Evolutionary conservation across 2,888 invertebrate species (phyloP).

Genomic region (Alloplasta piceator): DNA sequence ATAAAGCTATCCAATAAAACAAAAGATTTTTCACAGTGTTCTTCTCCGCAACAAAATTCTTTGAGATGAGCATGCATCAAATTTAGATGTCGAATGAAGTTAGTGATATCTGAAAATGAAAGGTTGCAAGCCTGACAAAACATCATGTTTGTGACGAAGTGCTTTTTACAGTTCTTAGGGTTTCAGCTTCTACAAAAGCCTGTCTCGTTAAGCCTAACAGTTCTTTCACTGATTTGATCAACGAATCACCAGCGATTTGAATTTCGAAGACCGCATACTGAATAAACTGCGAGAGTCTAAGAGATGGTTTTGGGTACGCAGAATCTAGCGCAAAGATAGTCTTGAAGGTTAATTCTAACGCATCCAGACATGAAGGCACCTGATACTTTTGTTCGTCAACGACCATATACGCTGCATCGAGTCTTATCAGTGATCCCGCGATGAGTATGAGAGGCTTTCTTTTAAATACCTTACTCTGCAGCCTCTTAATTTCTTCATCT

Average conservation of each 20-base stretch:
- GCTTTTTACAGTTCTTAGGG: conserved; percentile 19
- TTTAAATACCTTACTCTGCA: conserved; percentile 15
- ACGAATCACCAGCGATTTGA: conserved; percentile 26
- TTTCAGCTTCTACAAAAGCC: conserved; percentile 31
- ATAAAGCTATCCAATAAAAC: background rate
- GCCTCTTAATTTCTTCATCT: conserved; percentile 20
- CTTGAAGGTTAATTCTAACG: conserved; percentile 34
- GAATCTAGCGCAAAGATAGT: conserved; percentile 37
- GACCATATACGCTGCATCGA: conserved; percentile 32
- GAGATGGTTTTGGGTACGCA: conserved; percentile 39
- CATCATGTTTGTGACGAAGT: conserved; percentile 29
- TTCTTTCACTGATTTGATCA: conserved; percentile 28
- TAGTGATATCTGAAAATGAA: conserved; percentile 9
- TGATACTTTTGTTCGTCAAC: conserved; percentile 41
- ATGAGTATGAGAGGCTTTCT: conserved; percentile 34
- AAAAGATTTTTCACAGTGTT: conserved; percentile 1
- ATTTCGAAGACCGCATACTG: conserved; percentile 32
- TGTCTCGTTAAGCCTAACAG: conserved; percentile 33
- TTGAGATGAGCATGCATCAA: conserved; percentile 17
- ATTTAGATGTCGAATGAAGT: conserved; percentile 30
- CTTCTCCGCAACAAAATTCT: conserved; percentile 11
- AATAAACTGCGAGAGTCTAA: conserved; percentile 38
- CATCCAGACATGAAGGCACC: conserved; percentile 27
- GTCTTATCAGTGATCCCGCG: conserved; percentile 32
- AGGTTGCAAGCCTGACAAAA: conserved; percentile 29